Conservation (phyloP, 2,888 invertebrate species). For the Morinoia aosen region DNA sequence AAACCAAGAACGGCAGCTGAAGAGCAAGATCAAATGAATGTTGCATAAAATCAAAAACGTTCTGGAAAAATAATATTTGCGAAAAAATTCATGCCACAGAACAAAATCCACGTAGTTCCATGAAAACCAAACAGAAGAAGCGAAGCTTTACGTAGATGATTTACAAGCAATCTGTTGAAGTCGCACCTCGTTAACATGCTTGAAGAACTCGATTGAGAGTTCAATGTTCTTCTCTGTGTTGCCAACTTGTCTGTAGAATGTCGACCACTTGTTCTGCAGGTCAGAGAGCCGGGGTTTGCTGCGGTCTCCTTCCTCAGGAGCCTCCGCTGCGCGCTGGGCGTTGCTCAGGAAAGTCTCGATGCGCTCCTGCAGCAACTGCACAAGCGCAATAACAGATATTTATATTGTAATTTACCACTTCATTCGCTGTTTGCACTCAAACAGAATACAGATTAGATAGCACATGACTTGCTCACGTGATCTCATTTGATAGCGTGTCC, state of each 20-base stretch:
- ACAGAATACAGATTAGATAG: not conserved
- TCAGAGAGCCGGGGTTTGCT: conserved; percentile 78
- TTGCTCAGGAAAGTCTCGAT: conserved; percentile 80
- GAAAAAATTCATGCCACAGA: not conserved
- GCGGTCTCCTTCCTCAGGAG: conserved; percentile 70
- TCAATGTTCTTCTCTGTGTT: conserved; percentile 79
- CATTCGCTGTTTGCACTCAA: not conserved
- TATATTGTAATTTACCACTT: not conserved
- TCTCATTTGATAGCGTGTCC: too few relatives aligned
- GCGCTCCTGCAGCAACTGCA: conserved; percentile 80
- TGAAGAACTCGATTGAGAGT: conserved; percentile 81
- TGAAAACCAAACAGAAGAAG: not conserved
- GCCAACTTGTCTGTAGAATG: conserved; percentile 79
- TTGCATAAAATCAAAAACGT: not conserved
- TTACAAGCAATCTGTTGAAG: not conserved
- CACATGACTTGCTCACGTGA: too few relatives aligned
- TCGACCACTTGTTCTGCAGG: conserved; percentile 79
- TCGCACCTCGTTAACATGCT: conserved; percentile 80
- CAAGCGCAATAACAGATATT: conserved; percentile 63
- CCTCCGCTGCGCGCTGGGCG: conserved; percentile 76
- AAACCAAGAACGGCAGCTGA: not conserved
- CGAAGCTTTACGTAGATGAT: not conserved
- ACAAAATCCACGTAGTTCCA: not conserved
- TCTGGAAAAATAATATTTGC: not conserved
- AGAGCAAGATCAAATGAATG: not conserved